Conservation (phyloP, 2,797 vertebrate genomes). For the Taeniopygia guttata region DNA sequence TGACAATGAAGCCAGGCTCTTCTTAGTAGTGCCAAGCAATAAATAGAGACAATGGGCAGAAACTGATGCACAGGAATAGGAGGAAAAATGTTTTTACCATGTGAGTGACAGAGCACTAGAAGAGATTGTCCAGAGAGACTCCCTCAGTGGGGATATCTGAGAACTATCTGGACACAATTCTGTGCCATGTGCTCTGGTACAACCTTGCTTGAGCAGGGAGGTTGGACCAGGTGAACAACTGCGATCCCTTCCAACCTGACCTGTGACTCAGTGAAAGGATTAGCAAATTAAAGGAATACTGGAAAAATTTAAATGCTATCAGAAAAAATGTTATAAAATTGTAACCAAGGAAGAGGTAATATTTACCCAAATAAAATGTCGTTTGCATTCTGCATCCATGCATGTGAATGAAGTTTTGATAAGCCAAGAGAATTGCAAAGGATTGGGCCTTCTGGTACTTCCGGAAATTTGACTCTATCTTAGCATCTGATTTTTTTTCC, state of each 20-base stretch:
- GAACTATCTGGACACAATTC: not conserved
- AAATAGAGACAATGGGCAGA: not conserved
- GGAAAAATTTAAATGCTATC: not conserved
- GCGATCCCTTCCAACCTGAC: not conserved
- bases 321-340: not conserved
- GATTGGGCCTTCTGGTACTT: not conserved
- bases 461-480: not conserved
- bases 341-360: not conserved
- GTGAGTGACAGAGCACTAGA: accelerated
- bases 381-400: not conserved
- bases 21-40: not conserved
- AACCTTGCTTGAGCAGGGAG: not conserved
- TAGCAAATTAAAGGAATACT: not conserved
- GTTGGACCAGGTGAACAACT: not conserved
- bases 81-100: not conserved
- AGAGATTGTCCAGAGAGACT: not conserved
- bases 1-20: not conserved
- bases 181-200: not conserved
- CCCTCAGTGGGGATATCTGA: not conserved
- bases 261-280: not conserved
- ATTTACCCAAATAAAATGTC: not conserved
- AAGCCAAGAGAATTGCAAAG: not conserved
- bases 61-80: not conserved
- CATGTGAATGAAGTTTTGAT: not conserved
- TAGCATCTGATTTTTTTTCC: not conserved